A percentile compares a stretch with the other conserved stretches of the same genome.
phyloP scores from a whole-genome alignment of 2,113 vertebrate species.

The Gobius niger region DNA sequence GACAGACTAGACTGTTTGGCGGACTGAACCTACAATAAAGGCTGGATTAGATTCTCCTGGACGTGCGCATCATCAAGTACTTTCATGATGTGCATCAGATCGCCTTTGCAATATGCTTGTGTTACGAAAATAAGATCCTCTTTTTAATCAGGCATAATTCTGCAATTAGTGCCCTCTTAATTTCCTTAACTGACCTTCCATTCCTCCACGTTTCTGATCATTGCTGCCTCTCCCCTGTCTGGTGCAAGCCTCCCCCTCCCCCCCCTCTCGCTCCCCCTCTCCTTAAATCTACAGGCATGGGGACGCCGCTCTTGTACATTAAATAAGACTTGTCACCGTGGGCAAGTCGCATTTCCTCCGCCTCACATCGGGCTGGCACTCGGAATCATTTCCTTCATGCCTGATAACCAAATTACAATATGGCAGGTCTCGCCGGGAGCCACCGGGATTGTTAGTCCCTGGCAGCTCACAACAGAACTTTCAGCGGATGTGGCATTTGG shows the following conservation, averaged over 20 bases:
- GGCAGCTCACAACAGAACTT: conserved; percentile 99
- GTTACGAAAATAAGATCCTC: too few species aligned
- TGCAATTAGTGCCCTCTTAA: too few species aligned
- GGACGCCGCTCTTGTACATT: conserved; percentile 98
- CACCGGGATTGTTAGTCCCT: conserved; percentile 93
- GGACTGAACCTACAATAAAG: too few species aligned
- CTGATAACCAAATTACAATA: conserved; percentile 99
- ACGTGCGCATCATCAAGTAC: too few species aligned
- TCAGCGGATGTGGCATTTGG: conserved; percentile 99
- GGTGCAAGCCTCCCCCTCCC: conserved; percentile 33
- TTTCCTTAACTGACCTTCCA: too few species aligned
- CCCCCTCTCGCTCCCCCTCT: conserved; percentile 33
- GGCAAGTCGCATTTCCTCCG: conserved; percentile 99
- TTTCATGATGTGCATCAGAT: too few species aligned
- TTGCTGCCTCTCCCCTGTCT: conserved; percentile 25
- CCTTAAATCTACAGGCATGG: conserved; percentile 88
- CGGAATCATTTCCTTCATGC: conserved; percentile 99
- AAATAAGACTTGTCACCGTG: conserved; percentile 99
- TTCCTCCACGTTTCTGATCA: conserved; percentile 16
- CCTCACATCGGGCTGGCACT: conserved; percentile 99
- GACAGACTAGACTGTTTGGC: too few species aligned
- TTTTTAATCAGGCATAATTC: too few species aligned
- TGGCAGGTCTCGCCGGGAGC: conserved; percentile 98
- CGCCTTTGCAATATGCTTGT: too few species aligned
- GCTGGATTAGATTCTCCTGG: too few species aligned